Evolutionary conservation across 2,888 invertebrate genomes (phyloP).

Genomic region (Pollenia labialis): DNA sequence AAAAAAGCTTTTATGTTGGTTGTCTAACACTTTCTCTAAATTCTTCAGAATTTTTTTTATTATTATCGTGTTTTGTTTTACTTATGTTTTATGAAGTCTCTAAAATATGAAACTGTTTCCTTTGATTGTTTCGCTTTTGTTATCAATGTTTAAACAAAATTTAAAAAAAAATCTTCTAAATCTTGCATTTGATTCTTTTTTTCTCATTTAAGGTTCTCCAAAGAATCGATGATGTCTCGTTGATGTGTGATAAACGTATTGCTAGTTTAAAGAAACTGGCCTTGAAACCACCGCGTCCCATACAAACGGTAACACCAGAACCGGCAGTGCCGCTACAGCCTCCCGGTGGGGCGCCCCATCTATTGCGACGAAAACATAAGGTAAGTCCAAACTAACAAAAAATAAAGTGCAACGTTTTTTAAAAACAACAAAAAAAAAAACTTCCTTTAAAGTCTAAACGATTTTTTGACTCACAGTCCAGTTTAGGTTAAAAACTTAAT

Average conservation of each 20-base stretch:
- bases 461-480: not conserved
- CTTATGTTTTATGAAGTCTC: slow-evolving; percentile 4
- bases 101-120: not conserved
- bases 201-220: slow-evolving; percentile 89
- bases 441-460: not conserved
- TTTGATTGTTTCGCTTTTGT: not conserved
- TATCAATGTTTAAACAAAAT: not conserved
- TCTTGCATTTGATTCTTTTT: not conserved
- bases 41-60: slow-evolving; percentile 45
- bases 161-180: slow-evolving; percentile 7
- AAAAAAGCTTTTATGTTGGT: not conserved
- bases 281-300: slow-evolving; percentile 89
- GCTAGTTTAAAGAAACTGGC: slow-evolving; percentile 89
- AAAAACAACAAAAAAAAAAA: too few relatives aligned
- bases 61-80: not conserved
- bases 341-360: slow-evolving; percentile 86
- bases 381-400: slow-evolving; percentile 77
- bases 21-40: slow-evolving; percentile 58
- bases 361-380: slow-evolving; percentile 82
- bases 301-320: slow-evolving; percentile 92
- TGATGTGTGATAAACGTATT: slow-evolving; percentile 95
- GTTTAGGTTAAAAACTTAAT: not conserved
- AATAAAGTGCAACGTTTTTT: too few relatives aligned
- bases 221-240: slow-evolving; percentile 96
- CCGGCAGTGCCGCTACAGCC: slow-evolving; percentile 86